Percentiles rank a stretch among this genome's conserved stretches.
phyloP scores from a whole-genome alignment of 2,888 invertebrate genomes.

The Psylliodes chrysocephalus region DNA sequence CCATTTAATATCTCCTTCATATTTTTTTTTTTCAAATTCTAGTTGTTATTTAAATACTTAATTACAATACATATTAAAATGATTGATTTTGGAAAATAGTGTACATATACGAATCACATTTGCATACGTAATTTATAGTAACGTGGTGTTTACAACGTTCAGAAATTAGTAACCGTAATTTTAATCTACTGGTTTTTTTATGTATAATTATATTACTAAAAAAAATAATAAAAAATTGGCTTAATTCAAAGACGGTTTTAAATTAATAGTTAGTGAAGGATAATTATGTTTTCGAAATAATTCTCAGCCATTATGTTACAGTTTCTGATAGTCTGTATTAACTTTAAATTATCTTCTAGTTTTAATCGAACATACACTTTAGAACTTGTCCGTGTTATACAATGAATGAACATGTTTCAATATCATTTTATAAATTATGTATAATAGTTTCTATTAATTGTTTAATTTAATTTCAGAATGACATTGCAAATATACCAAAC shows the following conservation, averaged over 20 bases:
- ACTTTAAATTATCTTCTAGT: too few species aligned
- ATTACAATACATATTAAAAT: constrained; percentile 10
- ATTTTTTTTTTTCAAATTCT: too few species aligned
- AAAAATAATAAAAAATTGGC: neutral
- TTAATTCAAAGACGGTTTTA: neutral
- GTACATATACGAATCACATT: neutral
- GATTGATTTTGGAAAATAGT: constrained; percentile 8
- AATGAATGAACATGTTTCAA: too few species aligned
- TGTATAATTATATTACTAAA: constrained; percentile 4
- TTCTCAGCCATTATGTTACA: too few species aligned
- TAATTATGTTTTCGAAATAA: neutral
- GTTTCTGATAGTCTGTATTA: too few species aligned
- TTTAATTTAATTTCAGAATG: constrained; percentile 50
- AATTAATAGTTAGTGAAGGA: neutral
- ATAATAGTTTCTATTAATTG: neutral
- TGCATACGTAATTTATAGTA: constrained; percentile 1
- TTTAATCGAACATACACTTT: too few species aligned
- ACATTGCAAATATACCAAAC: constrained; percentile 47
- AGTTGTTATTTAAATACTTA: neutral
- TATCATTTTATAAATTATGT: too few species aligned
- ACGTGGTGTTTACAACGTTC: neutral
- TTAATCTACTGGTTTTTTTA: neutral
- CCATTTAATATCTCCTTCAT: too few species aligned
- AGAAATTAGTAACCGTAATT: neutral
- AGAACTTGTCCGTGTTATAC: too few species aligned